Conservation (phyloP, 2,888 invertebrate genomes). For the Drosophila birchii region DNA sequence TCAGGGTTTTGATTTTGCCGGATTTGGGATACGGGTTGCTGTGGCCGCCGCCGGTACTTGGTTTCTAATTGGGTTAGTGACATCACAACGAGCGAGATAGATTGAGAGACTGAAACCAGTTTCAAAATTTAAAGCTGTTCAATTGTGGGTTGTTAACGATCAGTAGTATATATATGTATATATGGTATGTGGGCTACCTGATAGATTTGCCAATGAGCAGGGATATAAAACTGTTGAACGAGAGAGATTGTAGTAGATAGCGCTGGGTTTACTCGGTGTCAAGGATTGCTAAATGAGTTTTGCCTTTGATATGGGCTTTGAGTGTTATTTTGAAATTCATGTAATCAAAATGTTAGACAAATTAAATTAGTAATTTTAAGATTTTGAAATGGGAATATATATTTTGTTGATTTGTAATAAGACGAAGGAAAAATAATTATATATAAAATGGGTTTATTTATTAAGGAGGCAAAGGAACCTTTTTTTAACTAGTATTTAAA, state of each 20-base stretch:
- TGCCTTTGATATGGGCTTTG: not conserved
- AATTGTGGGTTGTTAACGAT: conserved; percentile 6
- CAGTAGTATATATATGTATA: not conserved
- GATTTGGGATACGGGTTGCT: conserved; percentile 12
- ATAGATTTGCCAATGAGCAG: conserved; percentile 31
- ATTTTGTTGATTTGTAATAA: not conserved
- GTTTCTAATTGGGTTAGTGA: conserved; percentile 46
- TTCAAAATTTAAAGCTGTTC: conserved; percentile 18
- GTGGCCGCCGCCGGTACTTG: conserved; percentile 36
- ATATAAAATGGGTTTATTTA: not conserved
- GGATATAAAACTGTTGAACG: conserved; percentile 27
- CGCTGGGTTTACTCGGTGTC: conserved; percentile 32
- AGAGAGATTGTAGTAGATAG: conserved; percentile 14
- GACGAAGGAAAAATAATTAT: not conserved
- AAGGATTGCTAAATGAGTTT: conserved; percentile 28
- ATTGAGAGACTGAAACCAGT: conserved; percentile 25
- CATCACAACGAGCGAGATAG: conserved; percentile 26
- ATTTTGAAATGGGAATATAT: not conserved
- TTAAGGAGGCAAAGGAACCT: not conserved
- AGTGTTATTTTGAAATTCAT: conserved; percentile 2
- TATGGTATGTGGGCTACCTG: conserved; percentile 15
- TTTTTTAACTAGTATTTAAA: not conserved
- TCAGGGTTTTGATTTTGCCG: conserved; percentile 17
- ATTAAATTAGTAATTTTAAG: not conserved
- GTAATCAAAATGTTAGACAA: not conserved